Conservation (phyloP, 2,113 vertebrate genomes). For the Lota lota region DNA sequence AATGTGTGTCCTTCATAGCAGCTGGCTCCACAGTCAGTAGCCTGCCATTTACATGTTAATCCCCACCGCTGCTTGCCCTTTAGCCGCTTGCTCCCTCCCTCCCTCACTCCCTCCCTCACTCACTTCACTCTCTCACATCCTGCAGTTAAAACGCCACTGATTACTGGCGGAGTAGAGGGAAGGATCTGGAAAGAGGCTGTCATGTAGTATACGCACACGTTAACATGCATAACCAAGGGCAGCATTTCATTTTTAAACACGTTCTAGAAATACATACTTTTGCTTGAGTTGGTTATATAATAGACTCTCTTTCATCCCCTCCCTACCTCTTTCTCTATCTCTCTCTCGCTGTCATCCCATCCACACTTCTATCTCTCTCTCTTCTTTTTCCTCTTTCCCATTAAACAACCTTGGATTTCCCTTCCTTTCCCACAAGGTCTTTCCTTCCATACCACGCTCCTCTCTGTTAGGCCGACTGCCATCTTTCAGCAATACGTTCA, state of each 20-base stretch:
- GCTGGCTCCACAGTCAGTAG: conserved; percentile 56
- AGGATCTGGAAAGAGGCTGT: conserved; percentile 38
- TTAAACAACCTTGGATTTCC: not conserved
- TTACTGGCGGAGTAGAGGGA: not conserved
- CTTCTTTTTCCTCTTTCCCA: not conserved
- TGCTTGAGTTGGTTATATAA: conserved; percentile 36
- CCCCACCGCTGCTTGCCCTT: conserved; percentile 50
- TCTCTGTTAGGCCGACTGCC: not conserved
- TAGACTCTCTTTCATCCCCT: conserved; percentile 1
- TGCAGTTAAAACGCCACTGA: conserved; percentile 49
- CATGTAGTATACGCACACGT: conserved; percentile 41
- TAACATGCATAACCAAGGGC: conserved; percentile 10
- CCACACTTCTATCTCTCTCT: not conserved
- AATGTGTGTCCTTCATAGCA: conserved; percentile 61
- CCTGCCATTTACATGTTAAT: conserved; percentile 67
- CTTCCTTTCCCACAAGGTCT: not conserved
- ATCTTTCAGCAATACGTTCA: not conserved
- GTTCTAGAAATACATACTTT: not conserved
- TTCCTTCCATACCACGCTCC: not conserved
- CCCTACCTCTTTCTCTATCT: not conserved
- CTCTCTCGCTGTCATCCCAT: not conserved
- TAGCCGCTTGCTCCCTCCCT: conserved; percentile 20
- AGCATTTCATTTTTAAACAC: too few species aligned
- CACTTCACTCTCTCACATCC: not conserved
- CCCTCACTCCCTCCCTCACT: too few species aligned